phyloP scores from a whole-genome alignment of 2,888 invertebrate genomes.

The Ceriagrion tenellum region DNA sequence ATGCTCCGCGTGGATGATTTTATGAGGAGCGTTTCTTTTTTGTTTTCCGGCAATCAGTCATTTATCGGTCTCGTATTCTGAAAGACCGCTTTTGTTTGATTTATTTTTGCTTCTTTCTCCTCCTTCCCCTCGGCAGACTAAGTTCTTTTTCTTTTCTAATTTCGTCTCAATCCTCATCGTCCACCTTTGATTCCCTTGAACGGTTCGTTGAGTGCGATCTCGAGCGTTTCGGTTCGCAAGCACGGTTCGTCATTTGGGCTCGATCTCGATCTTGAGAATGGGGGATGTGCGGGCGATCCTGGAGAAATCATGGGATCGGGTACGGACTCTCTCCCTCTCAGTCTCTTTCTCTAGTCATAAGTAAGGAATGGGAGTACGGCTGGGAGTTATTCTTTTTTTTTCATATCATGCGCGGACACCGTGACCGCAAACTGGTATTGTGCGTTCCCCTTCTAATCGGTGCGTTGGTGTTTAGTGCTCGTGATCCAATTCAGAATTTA shows the following conservation, averaged over 20 bases:
- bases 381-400: no score
- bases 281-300: no score
- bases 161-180: neutral
- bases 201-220: neutral
- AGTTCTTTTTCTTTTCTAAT: neutral
- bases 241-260: conserved; percentile 1
- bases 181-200: neutral
- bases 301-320: no score
- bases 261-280: neutral
- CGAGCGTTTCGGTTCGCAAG: neutral
- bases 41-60: neutral
- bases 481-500: no score
- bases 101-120: neutral
- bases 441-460: no score
- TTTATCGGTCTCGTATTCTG: neutral
- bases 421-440: no score
- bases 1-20: neutral
- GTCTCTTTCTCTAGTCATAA: no score
- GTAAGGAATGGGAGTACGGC: no score
- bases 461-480: no score
- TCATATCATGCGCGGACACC: no score
- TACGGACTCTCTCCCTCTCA: no score
- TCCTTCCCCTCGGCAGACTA: neutral
- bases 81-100: no score
- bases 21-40: neutral